Evolutionary conservation across 2,113 vertebrate species (phyloP).

Genomic region (Aleadryas rufinucha): DNA sequence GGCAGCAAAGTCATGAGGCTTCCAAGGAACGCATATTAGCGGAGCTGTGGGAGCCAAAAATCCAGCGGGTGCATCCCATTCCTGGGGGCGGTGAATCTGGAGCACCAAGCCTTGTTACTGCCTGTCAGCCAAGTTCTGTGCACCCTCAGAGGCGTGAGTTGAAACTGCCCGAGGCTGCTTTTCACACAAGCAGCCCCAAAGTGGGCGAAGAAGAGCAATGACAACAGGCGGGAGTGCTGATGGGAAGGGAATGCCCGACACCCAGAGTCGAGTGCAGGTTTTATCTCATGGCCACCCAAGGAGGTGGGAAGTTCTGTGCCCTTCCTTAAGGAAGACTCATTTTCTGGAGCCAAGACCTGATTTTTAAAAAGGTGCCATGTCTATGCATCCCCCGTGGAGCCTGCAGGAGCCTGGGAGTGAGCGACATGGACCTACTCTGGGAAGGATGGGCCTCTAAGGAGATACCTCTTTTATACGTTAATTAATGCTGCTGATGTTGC

Average conservation of each 20-base stretch:
- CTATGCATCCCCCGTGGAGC: accelerated
- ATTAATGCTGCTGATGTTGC: not conserved
- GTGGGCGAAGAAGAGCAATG: not conserved
- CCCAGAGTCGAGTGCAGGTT: not conserved
- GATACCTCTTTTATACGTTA: not conserved
- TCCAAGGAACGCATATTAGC: not conserved
- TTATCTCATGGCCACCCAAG: accelerated
- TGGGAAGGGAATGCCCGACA: not conserved
- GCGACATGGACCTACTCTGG: not conserved
- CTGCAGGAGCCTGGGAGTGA: not conserved
- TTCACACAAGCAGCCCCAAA: not conserved
- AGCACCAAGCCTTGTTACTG: not conserved
- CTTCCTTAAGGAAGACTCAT: not conserved
- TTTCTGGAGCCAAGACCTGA: not conserved
- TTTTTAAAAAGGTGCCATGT: not conserved
- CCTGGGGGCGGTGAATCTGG: not conserved
- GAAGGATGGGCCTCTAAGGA: not conserved
- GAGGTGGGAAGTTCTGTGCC: not conserved
- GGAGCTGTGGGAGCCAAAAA: not conserved
- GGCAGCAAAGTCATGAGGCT: not conserved
- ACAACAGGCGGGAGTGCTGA: not conserved
- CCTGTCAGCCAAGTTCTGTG: not conserved
- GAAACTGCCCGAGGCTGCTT: not conserved
- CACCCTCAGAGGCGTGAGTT: not conserved
- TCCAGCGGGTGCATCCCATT: not conserved